Evolutionary conservation across 2,797 vertebrate species (phyloP).

Genomic region (Chanos chanos): DNA sequence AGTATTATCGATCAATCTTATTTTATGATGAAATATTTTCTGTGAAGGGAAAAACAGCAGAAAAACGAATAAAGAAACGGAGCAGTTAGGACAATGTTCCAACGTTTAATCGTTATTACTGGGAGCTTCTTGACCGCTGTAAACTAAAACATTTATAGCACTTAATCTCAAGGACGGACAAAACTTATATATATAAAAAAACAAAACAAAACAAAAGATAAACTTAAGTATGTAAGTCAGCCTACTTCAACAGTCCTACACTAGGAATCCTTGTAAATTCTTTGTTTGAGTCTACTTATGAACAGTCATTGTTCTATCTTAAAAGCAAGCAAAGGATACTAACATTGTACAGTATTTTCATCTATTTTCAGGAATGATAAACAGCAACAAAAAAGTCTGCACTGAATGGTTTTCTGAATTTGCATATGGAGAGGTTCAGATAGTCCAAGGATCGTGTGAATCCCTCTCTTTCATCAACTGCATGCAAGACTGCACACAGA

Average conservation of each 20-base stretch:
- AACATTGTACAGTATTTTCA: slow-evolving; percentile 32
- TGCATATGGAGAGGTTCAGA: not conserved
- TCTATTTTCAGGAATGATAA: slow-evolving; percentile 2
- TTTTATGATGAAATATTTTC: not conserved
- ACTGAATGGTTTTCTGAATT: not conserved
- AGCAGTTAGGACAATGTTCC: not conserved
- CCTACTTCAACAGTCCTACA: slow-evolving; percentile 25
- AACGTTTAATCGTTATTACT: no score
- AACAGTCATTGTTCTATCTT: slow-evolving; percentile 13
- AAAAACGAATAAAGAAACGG: not conserved
- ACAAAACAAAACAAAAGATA: slow-evolving; percentile 28
- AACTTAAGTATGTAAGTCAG: slow-evolving; percentile 7
- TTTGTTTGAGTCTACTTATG: not conserved
- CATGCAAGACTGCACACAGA: no score
- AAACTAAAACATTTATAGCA: no score
- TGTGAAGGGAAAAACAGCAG: not conserved
- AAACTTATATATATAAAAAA: slow-evolving; percentile 14
- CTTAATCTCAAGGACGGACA: not conserved
- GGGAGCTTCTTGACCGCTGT: no score
- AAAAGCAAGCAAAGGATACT: slow-evolving; percentile 7
- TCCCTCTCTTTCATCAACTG: no score
- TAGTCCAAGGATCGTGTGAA: no score
- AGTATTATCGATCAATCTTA: no score
- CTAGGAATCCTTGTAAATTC: slow-evolving; percentile 34
- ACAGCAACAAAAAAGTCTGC: slow-evolving; percentile 13